These are phyloP conservation scores for Idaea biselata DNA, from an alignment of 2,888 invertebrate species.

Conservation along the genomic window DNA sequence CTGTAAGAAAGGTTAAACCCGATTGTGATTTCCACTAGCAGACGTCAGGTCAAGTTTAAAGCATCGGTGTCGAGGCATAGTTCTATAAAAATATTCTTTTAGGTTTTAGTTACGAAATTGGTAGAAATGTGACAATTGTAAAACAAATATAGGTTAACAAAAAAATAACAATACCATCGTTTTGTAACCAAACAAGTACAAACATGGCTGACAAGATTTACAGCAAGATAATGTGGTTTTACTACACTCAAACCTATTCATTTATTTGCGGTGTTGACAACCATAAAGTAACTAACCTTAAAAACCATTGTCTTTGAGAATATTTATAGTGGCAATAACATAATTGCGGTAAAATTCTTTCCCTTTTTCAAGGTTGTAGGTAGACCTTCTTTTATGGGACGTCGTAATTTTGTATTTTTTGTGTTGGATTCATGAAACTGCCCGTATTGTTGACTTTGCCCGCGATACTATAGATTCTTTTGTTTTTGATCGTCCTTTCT, in stretches of 20 bases:
- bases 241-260: conserved; percentile 37
- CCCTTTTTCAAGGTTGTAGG: conserved; percentile 44
- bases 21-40: background rate
- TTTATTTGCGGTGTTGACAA: conserved; percentile 67
- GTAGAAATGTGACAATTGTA: background rate
- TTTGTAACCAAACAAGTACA: conserved; percentile 35
- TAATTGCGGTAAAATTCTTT: conserved; percentile 66
- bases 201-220: conserved; percentile 47
- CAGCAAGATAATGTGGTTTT: conserved; percentile 25
- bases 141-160: background rate
- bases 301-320: conserved; percentile 56
- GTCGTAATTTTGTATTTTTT: conserved; percentile 54
- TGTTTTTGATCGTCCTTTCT: conserved; percentile 37
- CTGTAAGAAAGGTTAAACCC: background rate
- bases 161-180: conserved; percentile 9
- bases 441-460: conserved; percentile 52
- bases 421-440: conserved; percentile 46
- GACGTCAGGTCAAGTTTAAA: background rate
- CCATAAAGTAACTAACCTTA: conserved; percentile 50
- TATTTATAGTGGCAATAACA: conserved; percentile 64
- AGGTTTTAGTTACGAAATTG: background rate
- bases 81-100: background rate
- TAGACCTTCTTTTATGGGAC: conserved; percentile 55
- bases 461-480: conserved; percentile 29
- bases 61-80: background rate